Conservation (phyloP, 2,888 invertebrate genomes). For the Helleia helle region DNA sequence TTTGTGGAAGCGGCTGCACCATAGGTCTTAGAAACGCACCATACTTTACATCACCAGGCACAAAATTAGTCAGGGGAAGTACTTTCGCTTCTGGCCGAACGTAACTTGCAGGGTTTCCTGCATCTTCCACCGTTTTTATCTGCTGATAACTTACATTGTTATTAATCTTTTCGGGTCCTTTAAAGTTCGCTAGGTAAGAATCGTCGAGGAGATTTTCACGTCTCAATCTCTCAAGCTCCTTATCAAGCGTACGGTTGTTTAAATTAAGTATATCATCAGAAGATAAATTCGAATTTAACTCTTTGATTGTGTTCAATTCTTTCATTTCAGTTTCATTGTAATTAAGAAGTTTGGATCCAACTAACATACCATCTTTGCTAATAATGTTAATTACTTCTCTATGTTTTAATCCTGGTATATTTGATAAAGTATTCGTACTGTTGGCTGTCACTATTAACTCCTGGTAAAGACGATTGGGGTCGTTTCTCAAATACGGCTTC, state of each 20-base stretch:
- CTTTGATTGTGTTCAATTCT: constrained; percentile 25
- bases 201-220: too few relatives aligned
- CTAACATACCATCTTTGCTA: constrained; percentile 32
- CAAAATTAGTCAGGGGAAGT: too few relatives aligned
- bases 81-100: too few relatives aligned
- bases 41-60: too few relatives aligned
- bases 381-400: constrained; percentile 35
- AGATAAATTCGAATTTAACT: constrained; percentile 28
- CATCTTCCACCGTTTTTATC: too few relatives aligned
- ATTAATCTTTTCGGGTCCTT: too few relatives aligned
- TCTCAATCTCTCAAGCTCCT: neutral
- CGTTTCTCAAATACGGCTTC: neutral
- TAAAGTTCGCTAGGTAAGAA: too few relatives aligned
- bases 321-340: constrained; percentile 20
- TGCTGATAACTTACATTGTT: too few relatives aligned
- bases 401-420: constrained; percentile 23
- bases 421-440: neutral
- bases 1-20: too few relatives aligned
- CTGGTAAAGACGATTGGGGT: neutral
- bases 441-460: neutral
- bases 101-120: too few relatives aligned
- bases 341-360: constrained; percentile 35
- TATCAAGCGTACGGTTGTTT: neutral
- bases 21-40: too few relatives aligned
- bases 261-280: neutral